Conservation (phyloP, 2,888 invertebrate genomes). For the Agrilus mali region DNA sequence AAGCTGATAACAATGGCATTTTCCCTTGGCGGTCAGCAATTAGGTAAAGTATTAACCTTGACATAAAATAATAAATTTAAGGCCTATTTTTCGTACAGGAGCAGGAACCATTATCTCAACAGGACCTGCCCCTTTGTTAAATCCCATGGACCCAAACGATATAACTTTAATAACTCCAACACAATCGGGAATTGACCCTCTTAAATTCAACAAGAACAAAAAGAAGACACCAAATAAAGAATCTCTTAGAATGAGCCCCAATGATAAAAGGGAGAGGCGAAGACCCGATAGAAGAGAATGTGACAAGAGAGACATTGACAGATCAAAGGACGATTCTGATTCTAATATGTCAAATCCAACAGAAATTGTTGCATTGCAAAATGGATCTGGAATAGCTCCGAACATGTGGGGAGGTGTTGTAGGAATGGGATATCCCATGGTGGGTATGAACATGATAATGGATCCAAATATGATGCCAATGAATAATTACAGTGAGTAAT, state of each 20-base stretch:
- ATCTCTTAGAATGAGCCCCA: slow-evolving; percentile 30
- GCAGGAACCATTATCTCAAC: slow-evolving; percentile 10
- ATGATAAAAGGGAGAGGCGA: slow-evolving; percentile 19
- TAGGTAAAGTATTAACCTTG: too few species aligned
- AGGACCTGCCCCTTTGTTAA: slow-evolving; percentile 9
- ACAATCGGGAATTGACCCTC: slow-evolving; percentile 44
- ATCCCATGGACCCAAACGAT: slow-evolving; percentile 13
- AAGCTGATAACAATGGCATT: too few species aligned
- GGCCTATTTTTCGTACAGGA: slow-evolving; percentile 3
- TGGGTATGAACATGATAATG: slow-evolving; percentile 48
- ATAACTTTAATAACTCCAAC: slow-evolving; percentile 11
- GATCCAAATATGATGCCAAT: slow-evolving; percentile 50
- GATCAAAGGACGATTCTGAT: slow-evolving; percentile 33
- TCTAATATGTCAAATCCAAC: slow-evolving; percentile 30
- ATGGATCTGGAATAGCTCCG: slow-evolving; percentile 22
- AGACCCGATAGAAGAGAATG: slow-evolving; percentile 18
- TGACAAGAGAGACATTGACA: slow-evolving; percentile 34
- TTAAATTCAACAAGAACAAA: slow-evolving; percentile 50
- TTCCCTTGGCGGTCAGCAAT: too few species aligned
- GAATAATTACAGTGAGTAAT: slow-evolving; percentile 29
- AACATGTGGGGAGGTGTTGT: slow-evolving; percentile 33
- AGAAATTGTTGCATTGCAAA: slow-evolving; percentile 22
- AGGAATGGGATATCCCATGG: slow-evolving; percentile 39
- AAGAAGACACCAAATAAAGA: slow-evolving; percentile 39
- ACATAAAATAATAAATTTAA: background rate